Evolutionary conservation across 2,797 vertebrate species (phyloP), one percentile per base, ranked within the genome.

Genomic region (Erethizon dorsatum): DNA sequence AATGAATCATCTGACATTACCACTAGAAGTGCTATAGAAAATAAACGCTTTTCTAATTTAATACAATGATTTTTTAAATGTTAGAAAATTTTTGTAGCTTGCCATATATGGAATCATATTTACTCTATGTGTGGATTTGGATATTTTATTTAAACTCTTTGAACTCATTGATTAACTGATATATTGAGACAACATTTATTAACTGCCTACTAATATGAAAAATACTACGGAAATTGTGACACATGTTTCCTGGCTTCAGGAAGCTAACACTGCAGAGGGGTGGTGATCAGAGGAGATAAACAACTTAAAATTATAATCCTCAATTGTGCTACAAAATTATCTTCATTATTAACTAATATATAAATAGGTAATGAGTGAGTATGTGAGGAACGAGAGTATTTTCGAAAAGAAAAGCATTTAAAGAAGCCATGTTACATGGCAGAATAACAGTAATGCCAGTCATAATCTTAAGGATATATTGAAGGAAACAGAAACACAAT

Each of bases 151-250:
- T 77, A 90, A 88, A 33, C 0, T 0, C 6, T 88, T 67, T 78
- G 52, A 94, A 69, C 0, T 54, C 10, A 52, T 10, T 33, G 26
- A 54, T 54, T 52, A 54, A 71, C 17, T 90, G n/a, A 84, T 47
- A 69, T 85, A 50, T 86, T 86, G 54, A 85, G 47, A 91, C 59
- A 83, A 47, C 73, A 73, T 63, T 92, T 90, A 41, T 3, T 52
- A 50, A 59, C 20, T 54, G 82, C 17, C 0, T 50, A 28, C 10
- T 41, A 59, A 50, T 17, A 88, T 11, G 69, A 61, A 61, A 75
- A 94, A 67, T 50, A 41, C 5, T 31, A 20, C 15, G 1, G 47
- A 45, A 41, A 73, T 69, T 13, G 71, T 87, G 22, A 13, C 12
- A 73, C 4, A 18, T 61, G 17, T 59, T 24, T 94, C 52, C 31